phyloP scores from a whole-genome alignment of 2,888 invertebrate species.

The Scaptomyza cyrtandrae region DNA sequence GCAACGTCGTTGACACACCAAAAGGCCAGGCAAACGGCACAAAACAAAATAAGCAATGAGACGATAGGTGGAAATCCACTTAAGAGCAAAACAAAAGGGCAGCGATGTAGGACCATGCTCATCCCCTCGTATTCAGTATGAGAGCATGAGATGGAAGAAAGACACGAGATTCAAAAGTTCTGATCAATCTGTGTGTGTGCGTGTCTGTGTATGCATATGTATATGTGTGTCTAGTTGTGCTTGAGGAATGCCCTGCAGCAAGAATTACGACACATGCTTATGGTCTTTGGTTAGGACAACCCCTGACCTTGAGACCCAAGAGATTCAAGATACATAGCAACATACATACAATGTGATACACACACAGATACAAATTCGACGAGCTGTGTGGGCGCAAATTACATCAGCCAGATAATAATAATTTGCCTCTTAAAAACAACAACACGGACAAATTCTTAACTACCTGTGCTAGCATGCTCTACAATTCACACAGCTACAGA shows the following conservation, averaged over 20 bases:
- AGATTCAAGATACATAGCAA: neutral
- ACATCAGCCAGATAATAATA: slow-evolving; percentile 39
- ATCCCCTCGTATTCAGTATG: slow-evolving; percentile 6
- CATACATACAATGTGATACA: too few relatives aligned
- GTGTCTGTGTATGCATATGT: neutral
- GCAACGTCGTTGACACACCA: slow-evolving; percentile 75
- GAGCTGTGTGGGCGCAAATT: slow-evolving; percentile 53
- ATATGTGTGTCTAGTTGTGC: slow-evolving; percentile 23
- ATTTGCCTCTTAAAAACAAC: slow-evolving; percentile 3
- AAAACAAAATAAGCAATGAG: slow-evolving; percentile 56
- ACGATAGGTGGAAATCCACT: slow-evolving; percentile 77
- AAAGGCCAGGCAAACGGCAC: slow-evolving; percentile 56
- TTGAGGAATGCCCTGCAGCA: slow-evolving; percentile 68
- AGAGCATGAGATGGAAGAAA: neutral
- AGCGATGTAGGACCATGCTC: slow-evolving; percentile 34
- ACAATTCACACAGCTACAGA: too few relatives aligned
- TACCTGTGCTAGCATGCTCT: too few relatives aligned
- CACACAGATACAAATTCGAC: slow-evolving; percentile 6
- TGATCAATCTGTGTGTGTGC: slow-evolving; percentile 27
- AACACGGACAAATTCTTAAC: too few relatives aligned
- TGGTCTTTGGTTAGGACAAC: slow-evolving; percentile 59
- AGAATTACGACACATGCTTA: slow-evolving; percentile 73
- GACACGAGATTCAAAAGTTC: slow-evolving; percentile 69
- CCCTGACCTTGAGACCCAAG: slow-evolving; percentile 70
- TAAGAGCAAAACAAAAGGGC: slow-evolving; percentile 58